Conservation (phyloP, 2,797 vertebrate genomes). For the Gymnopithys bicolor region DNA sequence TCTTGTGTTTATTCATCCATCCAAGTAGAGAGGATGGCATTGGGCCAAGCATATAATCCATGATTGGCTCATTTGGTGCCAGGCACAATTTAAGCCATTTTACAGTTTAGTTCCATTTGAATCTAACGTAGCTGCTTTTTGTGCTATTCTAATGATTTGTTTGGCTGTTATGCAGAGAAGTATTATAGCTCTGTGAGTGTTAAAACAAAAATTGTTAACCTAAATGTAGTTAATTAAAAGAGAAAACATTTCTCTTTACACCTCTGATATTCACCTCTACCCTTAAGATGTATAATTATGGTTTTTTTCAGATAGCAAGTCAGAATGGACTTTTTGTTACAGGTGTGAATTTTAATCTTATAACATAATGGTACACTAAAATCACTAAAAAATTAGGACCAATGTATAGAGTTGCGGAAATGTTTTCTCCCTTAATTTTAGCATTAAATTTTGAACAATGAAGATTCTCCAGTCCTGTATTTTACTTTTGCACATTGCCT, state of each 20-base stretch:
- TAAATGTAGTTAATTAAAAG: neutral
- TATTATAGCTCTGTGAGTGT: neutral
- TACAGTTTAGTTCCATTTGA: slow-evolving; percentile 11
- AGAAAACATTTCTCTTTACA: neutral
- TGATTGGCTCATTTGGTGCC: slow-evolving; percentile 6
- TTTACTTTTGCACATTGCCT: neutral
- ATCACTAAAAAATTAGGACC: neutral
- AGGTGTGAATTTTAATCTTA: neutral
- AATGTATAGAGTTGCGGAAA: neutral
- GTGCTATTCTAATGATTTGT: neutral
- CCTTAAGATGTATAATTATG: neutral
- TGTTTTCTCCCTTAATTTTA: neutral
- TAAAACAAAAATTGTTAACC: neutral
- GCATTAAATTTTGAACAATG: neutral
- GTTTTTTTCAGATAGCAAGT: neutral
- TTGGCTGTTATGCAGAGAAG: neutral
- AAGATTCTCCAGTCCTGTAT: neutral
- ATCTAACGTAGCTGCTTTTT: neutral
- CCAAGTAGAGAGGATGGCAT: neutral
- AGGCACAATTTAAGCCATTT: slow-evolving; percentile 16
- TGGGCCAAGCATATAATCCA: neutral
- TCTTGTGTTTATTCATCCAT: slow-evolving; percentile 5
- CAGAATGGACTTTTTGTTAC: neutral
- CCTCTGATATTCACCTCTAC: neutral
- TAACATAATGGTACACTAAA: neutral